Base-by-base conservation (phyloP, 2,888 invertebrate species). In the Copidosoma aretas region DNA sequence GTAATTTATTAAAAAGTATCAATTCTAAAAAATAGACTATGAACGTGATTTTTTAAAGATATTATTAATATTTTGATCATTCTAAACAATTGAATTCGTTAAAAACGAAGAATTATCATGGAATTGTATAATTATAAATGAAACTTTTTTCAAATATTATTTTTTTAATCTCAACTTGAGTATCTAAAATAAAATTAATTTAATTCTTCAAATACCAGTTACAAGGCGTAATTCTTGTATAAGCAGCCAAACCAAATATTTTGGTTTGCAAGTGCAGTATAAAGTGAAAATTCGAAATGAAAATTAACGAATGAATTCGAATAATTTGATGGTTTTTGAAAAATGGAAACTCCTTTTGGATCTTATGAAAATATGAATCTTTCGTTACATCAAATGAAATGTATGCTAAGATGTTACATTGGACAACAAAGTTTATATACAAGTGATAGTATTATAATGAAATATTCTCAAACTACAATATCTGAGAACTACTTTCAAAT, bases 101-200 rank as follows among this genome's bases (percentile, higher is more conserved):
- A 41, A 41, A 41, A 41, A 10, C 14, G 14, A 41, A 10, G 41
- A 10, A 10, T 41, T 41, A 10, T 41, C 14, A 41, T 41, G 14
- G 41, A 41, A 41, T 41, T 41, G 41, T 14, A 41, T 41, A 10
- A 41, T 41, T 14, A 14, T 10, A 41, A 41, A 41, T 41, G 14
- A 41, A 41, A 41, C 14, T 41, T 41, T 8, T 41, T 41, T 60
- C 51, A 41, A 56, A 43, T 54, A 15, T 60, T 53, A 53, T 68
- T 4, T 41, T 53, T 32, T 3, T 32, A 32, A 5, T 32, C 32
- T 52, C 25, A 3, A 54, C 49, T 60, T 32, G 52, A 60, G 66
- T 60, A 67, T 64, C 60, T 64, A 60, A 51, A 70, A 67, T 56
- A 46, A 60, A 57, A 57, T 60, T 32, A 43, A 41, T 58, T 57